Conservation (phyloP, 2,113 vertebrate genomes). For the Lagopus muta region DNA sequence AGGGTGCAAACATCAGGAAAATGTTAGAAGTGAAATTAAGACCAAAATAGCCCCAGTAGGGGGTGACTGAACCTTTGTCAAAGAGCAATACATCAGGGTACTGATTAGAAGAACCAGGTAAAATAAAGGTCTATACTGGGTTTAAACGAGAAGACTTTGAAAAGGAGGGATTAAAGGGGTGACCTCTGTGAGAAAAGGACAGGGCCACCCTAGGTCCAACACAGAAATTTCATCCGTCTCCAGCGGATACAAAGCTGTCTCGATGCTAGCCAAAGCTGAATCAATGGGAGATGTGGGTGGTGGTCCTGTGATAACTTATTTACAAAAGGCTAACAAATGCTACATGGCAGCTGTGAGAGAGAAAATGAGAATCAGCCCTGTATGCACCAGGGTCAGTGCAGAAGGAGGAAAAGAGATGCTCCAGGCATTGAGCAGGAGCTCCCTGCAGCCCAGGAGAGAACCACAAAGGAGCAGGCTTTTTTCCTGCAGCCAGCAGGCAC, state of each 20-base stretch:
- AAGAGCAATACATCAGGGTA: not conserved
- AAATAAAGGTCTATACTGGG: not conserved
- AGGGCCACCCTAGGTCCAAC: not conserved
- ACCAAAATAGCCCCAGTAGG: not conserved
- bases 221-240: not conserved
- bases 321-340: not conserved
- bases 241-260: no score
- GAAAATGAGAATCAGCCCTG: not conserved
- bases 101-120: not conserved
- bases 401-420: no score
- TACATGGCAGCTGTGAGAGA: not conserved
- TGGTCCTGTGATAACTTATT: not conserved
- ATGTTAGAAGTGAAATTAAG: not conserved
- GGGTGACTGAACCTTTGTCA: not conserved
- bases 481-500: not conserved
- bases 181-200: not conserved
- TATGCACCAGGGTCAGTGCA: not conserved
- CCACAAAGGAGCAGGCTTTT: no score
- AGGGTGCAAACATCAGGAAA: not conserved
- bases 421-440: not conserved
- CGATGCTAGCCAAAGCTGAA: not conserved
- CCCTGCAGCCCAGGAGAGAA: rapidly evolving
- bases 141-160: not conserved
- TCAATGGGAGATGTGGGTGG: not conserved
- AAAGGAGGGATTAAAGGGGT: not conserved